These are phyloP conservation scores for Chelmon rostratus DNA, from an alignment of 2,797 vertebrate genomes.

Conservation along the genomic window DNA sequence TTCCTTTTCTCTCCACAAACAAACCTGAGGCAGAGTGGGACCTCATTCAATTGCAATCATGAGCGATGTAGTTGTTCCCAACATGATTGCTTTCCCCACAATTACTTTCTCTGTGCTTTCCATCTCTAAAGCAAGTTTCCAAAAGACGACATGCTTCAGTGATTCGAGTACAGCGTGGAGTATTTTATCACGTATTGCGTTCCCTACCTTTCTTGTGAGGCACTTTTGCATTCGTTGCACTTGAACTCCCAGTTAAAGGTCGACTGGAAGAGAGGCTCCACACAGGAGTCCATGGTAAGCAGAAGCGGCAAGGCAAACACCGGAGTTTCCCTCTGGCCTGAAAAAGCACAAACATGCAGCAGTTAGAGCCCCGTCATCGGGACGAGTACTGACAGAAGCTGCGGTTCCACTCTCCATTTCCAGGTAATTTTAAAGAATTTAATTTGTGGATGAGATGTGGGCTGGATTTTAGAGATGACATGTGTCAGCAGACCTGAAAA, in stretches of 20 bases:
- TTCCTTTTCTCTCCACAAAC: background rate
- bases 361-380: background rate
- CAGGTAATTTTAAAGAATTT: background rate
- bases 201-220: conserved; percentile 84
- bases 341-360: conserved; percentile 24
- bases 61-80: background rate
- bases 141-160: background rate
- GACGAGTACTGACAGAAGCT: background rate
- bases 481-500: background rate
- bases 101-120: background rate
- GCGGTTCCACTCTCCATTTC: background rate
- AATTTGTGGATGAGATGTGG: background rate
- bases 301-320: conserved; percentile 93
- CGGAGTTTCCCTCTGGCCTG: conserved; percentile 90
- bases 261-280: conserved; percentile 87
- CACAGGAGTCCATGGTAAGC: conserved; percentile 83
- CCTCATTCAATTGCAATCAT: background rate
- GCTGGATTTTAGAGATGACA: background rate
- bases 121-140: background rate
- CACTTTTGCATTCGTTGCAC: conserved; percentile 87
- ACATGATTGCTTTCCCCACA: background rate
- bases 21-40: background rate
- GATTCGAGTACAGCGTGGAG: background rate
- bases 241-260: conserved; percentile 90
- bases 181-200: background rate